These are phyloP conservation scores for Centropristis striata DNA, from an alignment of 2,113 vertebrate species.

Conservation along the genomic window DNA sequence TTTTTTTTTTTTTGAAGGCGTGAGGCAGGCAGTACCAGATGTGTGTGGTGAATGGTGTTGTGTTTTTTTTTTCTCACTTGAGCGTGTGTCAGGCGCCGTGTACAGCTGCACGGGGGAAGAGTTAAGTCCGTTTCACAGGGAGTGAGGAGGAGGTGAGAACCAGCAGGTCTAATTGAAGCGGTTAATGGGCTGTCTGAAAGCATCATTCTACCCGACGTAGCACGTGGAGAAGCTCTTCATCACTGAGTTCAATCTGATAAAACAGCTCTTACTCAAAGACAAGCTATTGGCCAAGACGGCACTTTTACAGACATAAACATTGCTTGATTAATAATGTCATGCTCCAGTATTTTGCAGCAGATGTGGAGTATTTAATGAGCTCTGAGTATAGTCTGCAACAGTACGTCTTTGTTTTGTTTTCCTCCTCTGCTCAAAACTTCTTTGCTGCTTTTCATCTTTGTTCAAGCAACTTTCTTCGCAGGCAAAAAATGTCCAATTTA, in stretches of 20 bases:
- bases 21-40: constrained; percentile 73
- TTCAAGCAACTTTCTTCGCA: neutral
- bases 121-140: constrained; percentile 64
- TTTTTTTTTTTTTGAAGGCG: constrained; percentile 41
- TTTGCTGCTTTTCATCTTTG: constrained; percentile 16
- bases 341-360: constrained; percentile 10
- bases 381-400: neutral
- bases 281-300: neutral
- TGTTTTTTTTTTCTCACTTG: constrained; percentile 53
- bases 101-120: constrained; percentile 62
- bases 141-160: constrained; percentile 72
- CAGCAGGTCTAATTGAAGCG: constrained; percentile 72
- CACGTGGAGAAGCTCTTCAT: constrained; percentile 50
- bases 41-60: constrained; percentile 68
- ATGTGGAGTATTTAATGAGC: constrained; percentile 34
- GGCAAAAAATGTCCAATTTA: constrained; percentile 2
- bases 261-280: constrained; percentile 15
- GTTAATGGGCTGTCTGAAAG: constrained; percentile 71
- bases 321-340: constrained; percentile 28
- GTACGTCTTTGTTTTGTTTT: constrained; percentile 10
- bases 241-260: constrained; percentile 40
- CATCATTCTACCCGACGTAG: constrained; percentile 46
- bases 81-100: constrained; percentile 58
- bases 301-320: constrained; percentile 32
- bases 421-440: neutral